These are phyloP conservation scores for Kryphioiulus occultus DNA, from an alignment of 2,888 invertebrate species.

Conservation along the genomic window DNA sequence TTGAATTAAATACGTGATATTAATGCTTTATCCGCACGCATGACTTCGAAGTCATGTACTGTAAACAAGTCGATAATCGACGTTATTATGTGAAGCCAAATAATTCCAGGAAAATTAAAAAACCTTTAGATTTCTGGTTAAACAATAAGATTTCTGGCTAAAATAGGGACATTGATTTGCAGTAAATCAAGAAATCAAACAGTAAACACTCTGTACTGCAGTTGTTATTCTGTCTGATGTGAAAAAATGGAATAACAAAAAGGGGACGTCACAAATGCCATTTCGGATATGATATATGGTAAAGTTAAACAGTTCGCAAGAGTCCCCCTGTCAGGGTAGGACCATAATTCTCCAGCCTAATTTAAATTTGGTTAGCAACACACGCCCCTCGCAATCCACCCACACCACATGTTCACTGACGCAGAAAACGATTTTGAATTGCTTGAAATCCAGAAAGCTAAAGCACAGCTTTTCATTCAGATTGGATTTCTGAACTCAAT, in stretches of 20 bases:
- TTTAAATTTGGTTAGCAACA: conserved; percentile 38
- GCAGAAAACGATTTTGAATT: background rate
- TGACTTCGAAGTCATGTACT: background rate
- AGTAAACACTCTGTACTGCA: background rate
- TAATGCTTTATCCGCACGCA: background rate
- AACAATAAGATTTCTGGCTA: background rate
- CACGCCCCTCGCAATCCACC: background rate
- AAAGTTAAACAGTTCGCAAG: background rate
- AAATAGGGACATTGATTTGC: background rate
- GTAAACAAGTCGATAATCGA: conserved; percentile 28
- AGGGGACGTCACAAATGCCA: background rate
- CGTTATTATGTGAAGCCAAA: background rate
- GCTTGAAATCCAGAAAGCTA: background rate
- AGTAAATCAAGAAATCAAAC: background rate
- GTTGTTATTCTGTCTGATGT: background rate
- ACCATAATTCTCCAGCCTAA: background rate
- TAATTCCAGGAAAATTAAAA: background rate
- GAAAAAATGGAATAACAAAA: background rate
- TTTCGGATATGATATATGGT: background rate
- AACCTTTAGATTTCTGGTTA: background rate
- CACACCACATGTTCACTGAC: conserved; percentile 17
- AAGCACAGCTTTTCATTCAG: background rate
- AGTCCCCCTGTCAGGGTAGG: conserved; percentile 1
- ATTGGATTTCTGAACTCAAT: background rate
- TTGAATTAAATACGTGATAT: background rate